These are phyloP conservation scores for Sorex maritimensis DNA, from an alignment of 2,797 vertebrate species.

Conservation along the genomic window DNA sequence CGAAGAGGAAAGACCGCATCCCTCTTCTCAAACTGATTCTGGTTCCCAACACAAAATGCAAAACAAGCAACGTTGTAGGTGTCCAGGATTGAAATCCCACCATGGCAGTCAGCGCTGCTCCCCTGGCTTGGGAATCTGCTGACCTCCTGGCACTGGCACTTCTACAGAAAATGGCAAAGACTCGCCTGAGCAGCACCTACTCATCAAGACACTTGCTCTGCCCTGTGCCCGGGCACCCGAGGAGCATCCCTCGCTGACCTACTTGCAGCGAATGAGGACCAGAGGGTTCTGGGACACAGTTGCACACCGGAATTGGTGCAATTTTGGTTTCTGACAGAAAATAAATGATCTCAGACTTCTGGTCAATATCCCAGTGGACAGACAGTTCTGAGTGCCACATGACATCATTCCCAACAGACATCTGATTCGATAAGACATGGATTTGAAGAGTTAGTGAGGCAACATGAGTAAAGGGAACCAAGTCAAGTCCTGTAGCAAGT, in stretches of 20 bases:
- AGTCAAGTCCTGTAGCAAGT: background rate
- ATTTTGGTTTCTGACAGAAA: conserved; percentile 23
- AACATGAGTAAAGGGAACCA: conserved; percentile 53
- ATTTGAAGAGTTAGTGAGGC: conserved; percentile 35
- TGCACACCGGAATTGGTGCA: background rate
- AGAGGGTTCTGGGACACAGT: background rate
- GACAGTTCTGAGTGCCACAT: conserved; percentile 53
- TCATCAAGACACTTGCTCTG: conserved; percentile 82
- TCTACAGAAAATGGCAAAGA: conserved; percentile 85
- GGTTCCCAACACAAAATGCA: conserved; percentile 88
- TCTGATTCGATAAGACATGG: conserved; percentile 6
- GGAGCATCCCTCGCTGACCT: conserved; percentile 71
- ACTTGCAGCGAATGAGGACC: conserved; percentile 72
- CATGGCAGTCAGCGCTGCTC: conserved; percentile 86
- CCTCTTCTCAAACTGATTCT: conserved; percentile 87
- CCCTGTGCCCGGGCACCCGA: conserved; percentile 77
- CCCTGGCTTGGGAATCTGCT: conserved; percentile 79
- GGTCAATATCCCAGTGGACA: conserved; percentile 41
- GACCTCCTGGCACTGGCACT: conserved; percentile 89
- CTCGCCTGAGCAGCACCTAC: conserved; percentile 74
- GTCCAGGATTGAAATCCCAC: conserved; percentile 89
- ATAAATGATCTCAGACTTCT: conserved; percentile 47
- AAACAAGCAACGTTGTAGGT: conserved; percentile 88
- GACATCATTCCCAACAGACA: background rate
- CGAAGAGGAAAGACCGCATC: too few species aligned